Percentiles rank a stretch among this genome's conserved stretches.
phyloP scores from a whole-genome alignment of 2,797 vertebrate genomes.

The Gallinago stenura region DNA sequence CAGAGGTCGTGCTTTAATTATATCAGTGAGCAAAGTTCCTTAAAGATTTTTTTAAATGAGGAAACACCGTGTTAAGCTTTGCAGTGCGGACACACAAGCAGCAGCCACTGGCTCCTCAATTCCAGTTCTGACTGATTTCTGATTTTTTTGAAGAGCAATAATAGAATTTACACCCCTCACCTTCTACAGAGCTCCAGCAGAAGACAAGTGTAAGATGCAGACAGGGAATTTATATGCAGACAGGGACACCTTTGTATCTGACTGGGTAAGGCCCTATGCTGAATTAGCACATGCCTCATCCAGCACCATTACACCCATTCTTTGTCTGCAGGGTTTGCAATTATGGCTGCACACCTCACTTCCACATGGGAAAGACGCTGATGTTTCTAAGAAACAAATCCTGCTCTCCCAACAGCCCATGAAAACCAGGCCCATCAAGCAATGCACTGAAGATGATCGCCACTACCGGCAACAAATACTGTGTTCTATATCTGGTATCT shows the following conservation, averaged over 20 bases:
- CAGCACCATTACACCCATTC: neutral
- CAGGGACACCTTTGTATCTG: neutral
- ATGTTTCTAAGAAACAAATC: neutral
- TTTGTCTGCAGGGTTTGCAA: neutral
- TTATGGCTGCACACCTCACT: neutral
- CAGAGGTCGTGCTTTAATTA: neutral
- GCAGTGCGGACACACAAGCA: neutral
- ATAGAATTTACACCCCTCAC: neutral
- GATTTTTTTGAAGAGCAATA: neutral
- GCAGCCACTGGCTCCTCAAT: neutral
- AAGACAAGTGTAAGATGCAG: neutral
- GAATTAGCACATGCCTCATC: neutral
- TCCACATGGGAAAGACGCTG: neutral
- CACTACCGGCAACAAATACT: neutral
- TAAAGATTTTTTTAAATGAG: neutral
- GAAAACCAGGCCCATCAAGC: neutral
- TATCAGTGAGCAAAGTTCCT: neutral
- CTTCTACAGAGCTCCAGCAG: neutral
- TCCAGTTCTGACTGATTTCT: neutral
- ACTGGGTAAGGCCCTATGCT: neutral
- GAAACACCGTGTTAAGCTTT: neutral
- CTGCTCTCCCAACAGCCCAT: neutral
- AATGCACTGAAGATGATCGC: neutral
- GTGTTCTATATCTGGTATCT: rapidly evolving
- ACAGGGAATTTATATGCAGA: neutral